A percentile compares a stretch with the other conserved stretches of the same genome.
Conservation (phyloP, 2,888 invertebrate genomes). For the Platycheirus albimanus region DNA sequence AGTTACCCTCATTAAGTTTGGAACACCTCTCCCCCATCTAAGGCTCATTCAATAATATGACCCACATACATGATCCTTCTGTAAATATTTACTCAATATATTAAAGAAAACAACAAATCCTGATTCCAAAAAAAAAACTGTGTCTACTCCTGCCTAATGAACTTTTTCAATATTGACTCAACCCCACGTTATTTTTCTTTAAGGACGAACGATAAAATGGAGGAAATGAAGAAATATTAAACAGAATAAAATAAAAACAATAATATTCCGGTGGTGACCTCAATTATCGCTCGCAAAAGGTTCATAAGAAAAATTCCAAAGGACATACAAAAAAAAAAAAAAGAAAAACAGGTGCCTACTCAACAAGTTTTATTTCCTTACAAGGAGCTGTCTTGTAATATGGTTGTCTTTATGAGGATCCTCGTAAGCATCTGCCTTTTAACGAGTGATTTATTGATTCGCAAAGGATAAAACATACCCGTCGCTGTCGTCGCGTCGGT, state of each 20-base stretch:
- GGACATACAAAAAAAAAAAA: no score
- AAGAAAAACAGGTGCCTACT: constrained; percentile 39
- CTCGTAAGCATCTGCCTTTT: constrained; percentile 50
- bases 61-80: constrained; percentile 52
- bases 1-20: constrained; percentile 15
- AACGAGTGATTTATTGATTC: constrained; percentile 46
- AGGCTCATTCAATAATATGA: constrained; percentile 8
- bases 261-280: constrained; percentile 40
- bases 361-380: constrained; percentile 45
- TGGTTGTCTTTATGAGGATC: background rate
- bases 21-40: constrained; percentile 6
- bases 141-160: constrained; percentile 49
- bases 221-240: background rate
- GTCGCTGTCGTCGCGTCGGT: background rate
- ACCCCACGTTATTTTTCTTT: background rate
- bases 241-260: constrained; percentile 20
- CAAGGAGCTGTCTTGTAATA: background rate
- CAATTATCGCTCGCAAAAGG: constrained; percentile 36
- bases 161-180: constrained; percentile 54
- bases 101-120: background rate
- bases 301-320: background rate
- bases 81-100: constrained; percentile 40
- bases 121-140: background rate
- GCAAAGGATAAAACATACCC: background rate
- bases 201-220: constrained; percentile 1